Percentiles rank a stretch among this genome's conserved stretches.
These are phyloP conservation scores for Apoda limacodes DNA, from an alignment of 2,888 invertebrate genomes.

Conservation along the genomic window DNA sequence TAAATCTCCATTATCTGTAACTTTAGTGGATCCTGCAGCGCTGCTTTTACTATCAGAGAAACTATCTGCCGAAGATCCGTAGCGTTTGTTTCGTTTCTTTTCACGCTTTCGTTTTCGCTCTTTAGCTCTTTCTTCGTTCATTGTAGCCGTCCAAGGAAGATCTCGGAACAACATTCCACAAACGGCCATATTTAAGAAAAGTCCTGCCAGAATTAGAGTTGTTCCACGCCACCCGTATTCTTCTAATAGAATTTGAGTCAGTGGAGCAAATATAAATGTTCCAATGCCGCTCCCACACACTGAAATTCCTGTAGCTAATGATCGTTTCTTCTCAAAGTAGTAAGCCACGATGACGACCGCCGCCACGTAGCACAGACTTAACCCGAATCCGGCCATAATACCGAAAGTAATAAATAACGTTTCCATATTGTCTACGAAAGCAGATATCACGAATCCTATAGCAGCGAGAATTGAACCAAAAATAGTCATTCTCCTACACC, in stretches of 20 bases:
- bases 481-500: constrained; percentile 83
- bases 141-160: constrained; percentile 63
- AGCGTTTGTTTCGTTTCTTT: constrained; percentile 65
- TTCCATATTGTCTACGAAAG: constrained; percentile 80
- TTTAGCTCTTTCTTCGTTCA: constrained; percentile 72
- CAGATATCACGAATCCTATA: constrained; percentile 81
- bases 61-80: constrained; percentile 76
- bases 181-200: constrained; percentile 84
- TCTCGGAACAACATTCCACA: constrained; percentile 88
- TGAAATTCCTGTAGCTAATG: constrained; percentile 87
- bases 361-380: constrained; percentile 89
- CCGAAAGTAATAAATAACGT: constrained; percentile 86
- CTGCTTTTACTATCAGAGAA: constrained; percentile 78
- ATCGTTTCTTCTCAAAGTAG: constrained; percentile 87
- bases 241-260: constrained; percentile 78
- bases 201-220: constrained; percentile 82
- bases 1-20: constrained; percentile 36
- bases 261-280: constrained; percentile 87
- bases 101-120: constrained; percentile 73
- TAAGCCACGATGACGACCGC: constrained; percentile 92
- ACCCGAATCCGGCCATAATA: constrained; percentile 84
- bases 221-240: constrained; percentile 89
- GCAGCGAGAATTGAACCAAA: constrained; percentile 82
- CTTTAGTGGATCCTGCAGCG: constrained; percentile 69
- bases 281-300: constrained; percentile 92